phyloP scores from a whole-genome alignment of 1,140 invertebrate species.

The Drosophila rhopaloa region DNA sequence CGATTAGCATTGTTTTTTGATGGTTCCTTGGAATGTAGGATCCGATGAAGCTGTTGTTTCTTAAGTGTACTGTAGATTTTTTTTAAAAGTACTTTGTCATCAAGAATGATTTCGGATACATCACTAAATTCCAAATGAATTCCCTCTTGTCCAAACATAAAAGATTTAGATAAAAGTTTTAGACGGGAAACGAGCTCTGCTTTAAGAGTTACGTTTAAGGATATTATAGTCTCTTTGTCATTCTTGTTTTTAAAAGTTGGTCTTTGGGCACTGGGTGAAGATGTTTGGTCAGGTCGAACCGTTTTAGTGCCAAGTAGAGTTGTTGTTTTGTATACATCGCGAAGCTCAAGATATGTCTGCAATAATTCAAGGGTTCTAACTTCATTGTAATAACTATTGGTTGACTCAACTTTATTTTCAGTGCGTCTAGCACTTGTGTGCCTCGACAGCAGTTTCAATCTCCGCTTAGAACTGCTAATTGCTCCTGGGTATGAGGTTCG shows the following conservation, averaged over 20 bases:
- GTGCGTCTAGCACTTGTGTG: conserved; percentile 60
- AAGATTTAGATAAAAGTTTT: conserved; percentile 25
- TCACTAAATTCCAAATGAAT: conserved; percentile 30
- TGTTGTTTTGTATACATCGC: conserved; percentile 65
- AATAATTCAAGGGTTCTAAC: conserved; percentile 64
- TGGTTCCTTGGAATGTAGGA: conserved; percentile 68
- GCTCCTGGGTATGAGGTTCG: conserved; percentile 91
- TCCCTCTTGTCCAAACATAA: not conserved
- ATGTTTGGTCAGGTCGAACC: conserved; percentile 71
- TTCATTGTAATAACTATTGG: conserved; percentile 42
- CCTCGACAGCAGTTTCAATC: conserved; percentile 85
- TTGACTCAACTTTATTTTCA: conserved; percentile 86
- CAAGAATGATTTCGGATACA: conserved; percentile 44
- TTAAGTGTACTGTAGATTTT: conserved; percentile 75
- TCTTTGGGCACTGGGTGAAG: conserved; percentile 66
- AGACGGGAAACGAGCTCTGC: conserved; percentile 40
- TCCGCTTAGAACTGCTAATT: conserved; percentile 83
- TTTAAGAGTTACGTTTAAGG: not conserved
- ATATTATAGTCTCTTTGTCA: not conserved
- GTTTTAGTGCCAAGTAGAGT: conserved; percentile 68
- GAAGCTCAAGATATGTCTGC: conserved; percentile 67
- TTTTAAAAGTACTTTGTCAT: conserved; percentile 69
- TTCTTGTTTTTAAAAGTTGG: conserved; percentile 19
- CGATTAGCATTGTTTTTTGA: conserved; percentile 8
- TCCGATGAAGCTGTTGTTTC: conserved; percentile 75